Base-by-base conservation (phyloP, 2,888 invertebrate genomes). In the Ormyrus pomaceus region DNA sequence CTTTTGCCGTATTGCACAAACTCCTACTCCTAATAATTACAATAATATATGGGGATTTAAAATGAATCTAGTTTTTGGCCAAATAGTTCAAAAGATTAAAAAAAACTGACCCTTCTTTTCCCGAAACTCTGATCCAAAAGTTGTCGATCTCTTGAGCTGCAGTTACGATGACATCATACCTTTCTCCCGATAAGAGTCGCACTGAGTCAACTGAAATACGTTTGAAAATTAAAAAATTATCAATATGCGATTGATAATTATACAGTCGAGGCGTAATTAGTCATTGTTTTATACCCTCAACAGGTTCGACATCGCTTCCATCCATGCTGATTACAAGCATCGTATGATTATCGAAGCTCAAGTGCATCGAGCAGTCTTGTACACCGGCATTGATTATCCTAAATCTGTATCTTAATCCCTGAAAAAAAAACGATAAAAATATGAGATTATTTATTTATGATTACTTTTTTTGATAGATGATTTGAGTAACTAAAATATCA, bases 161-260 rank as follows among this genome's bases (percentile, higher is more conserved):
- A 69, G 94, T 92, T n/a, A 97, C 83, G 0, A 97, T 91, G 85
- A 97, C 96, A 88, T 97, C 97, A 88, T 95, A 97, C 59, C 97
- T 92, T 89, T 98, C 97, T 0, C 98, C 98, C 0, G 97, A 96
- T 88, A 97, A 97, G 6, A 95, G 95, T 4, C 97, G 95, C 66
- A 95, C 87, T 0, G 94, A 93, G 58, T 93, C 92, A 62, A 93
- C 94, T 93, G 83, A 10, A 87, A 66, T 10, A 10, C 48, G 7
- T 62, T 46, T 45, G 9, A 48, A 34, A 13, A 68, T 55, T n/a
- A 65, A 65, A 48, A 48, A 65, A n/a, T 6, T 5, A 65, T 55
- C 34, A 11, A 50, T 34, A 13, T 13, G 13, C 45, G 7, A 5
- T 51, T 51, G 8, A 34, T 48, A 59, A 53, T 73, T 62, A 13